Evolutionary conservation across 2,888 invertebrate species (phyloP), one percentile per base, ranked within the genome.

Genomic region (Leptopterna dolabrata): DNA sequence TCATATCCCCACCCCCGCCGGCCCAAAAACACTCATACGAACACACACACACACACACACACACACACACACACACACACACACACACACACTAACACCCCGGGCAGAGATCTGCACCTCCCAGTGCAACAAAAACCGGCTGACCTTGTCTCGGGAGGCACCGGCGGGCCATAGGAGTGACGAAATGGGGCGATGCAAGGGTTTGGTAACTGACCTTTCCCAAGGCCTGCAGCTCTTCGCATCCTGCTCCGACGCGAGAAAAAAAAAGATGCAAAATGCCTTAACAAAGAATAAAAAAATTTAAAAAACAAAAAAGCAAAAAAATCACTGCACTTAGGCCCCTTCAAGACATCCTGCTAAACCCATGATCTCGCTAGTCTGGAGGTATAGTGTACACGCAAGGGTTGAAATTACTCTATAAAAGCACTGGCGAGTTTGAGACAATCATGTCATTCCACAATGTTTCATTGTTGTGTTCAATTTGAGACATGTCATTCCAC

Each of bases 151-250:
- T 0, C 47, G 6, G n/a, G 51, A 4, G 51, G n/a, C 14, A 47
- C 13, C 51, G 51, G 16, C 16, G n/a, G n/a, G 51, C 51, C 51
- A n/a, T 36, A 36, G 36, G 36, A 36, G 36, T 36, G 63, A 63
- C 63, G 63, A 11, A 63, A 63, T 27, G 63, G 24, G 4, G 6
- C 19, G 63, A 63, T 27, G 19, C 63, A 63, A 16, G n/a, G 63
- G 19, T 63, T 19, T 82, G 30, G 29, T 51, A 55, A 63, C 70
- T 82, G 82, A 63, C 55, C 82, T 55, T 24, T 4, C 70, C 30
- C 70, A 63, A 63, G 82, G 82, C 45, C n/a, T 73, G 30, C 73
- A 76, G 76, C 36, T n/a, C 76, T n/a, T n/a, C 24, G 78, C 78
- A 45, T 45, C 45, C 78, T 45, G 78, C 27, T 78, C 27, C n/a